Percentiles rank a stretch among this genome's conserved stretches.
These are phyloP conservation scores for Mylabris sibirica DNA, from an alignment of 2,888 invertebrate genomes.

Conservation along the genomic window DNA sequence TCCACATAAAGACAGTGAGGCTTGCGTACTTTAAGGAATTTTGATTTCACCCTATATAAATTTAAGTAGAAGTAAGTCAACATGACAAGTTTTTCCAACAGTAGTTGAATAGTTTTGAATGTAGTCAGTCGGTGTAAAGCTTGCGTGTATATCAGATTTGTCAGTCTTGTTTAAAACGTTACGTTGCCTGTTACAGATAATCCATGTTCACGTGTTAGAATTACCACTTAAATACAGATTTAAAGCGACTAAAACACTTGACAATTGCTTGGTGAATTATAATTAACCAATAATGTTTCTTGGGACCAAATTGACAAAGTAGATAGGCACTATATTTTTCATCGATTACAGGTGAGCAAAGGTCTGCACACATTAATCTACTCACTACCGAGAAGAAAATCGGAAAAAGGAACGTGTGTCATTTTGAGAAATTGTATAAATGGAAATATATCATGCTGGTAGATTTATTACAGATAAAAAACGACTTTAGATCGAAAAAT, in stretches of 20 bases:
- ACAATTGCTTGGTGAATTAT: conserved; percentile 43
- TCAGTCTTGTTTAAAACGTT: conserved; percentile 36
- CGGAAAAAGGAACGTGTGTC: conserved; percentile 21
- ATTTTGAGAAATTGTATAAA: conserved; percentile 34
- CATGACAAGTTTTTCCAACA: background rate
- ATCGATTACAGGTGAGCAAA: conserved; percentile 29
- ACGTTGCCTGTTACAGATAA: conserved; percentile 42
- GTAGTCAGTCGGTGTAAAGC: conserved; percentile 11
- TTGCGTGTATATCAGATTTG: conserved; percentile 37
- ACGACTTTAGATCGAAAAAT: conserved; percentile 19
- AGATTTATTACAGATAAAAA: conserved; percentile 32
- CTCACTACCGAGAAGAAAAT: conserved; percentile 23
- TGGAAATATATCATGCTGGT: conserved; percentile 32
- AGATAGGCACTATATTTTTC: conserved; percentile 28
- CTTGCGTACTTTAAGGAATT: no score
- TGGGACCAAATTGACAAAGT: conserved; percentile 29
- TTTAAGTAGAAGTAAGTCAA: background rate
- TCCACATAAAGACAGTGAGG: no score
- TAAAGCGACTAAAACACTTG: conserved; percentile 33
- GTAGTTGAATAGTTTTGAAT: background rate
- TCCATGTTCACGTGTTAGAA: conserved; percentile 42
- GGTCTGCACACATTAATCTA: conserved; percentile 33
- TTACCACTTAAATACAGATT: conserved; percentile 27
- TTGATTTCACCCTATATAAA: no score
- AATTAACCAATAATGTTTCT: conserved; percentile 45